Percentiles rank a stretch among this genome's conserved stretches.
phyloP scores from a whole-genome alignment of 2,888 invertebrate species.

The Cryptus armator region DNA sequence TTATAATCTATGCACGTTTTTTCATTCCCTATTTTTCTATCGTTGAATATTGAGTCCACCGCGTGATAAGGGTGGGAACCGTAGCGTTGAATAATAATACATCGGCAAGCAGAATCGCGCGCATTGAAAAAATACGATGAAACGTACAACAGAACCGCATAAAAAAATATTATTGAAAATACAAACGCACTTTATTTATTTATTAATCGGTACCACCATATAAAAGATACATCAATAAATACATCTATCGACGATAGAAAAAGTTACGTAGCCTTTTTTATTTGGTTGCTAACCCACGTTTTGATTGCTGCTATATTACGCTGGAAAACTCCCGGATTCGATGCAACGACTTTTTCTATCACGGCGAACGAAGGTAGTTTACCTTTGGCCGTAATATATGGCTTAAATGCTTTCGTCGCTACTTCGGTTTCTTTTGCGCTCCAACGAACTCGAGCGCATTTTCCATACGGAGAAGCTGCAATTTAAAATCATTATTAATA shows the following conservation, averaged over 20 bases:
- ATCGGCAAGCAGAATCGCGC: too few relatives aligned
- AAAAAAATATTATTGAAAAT: too few relatives aligned
- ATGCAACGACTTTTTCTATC: conserved; percentile 26
- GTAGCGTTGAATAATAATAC: too few relatives aligned
- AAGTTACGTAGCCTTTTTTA: conserved; percentile 13
- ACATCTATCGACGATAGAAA: neutral
- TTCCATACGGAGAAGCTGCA: conserved; percentile 55
- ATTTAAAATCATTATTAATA: conserved; percentile 11
- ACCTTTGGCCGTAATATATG: neutral
- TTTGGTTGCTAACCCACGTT: conserved; percentile 54
- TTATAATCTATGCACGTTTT: too few relatives aligned
- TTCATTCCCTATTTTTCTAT: too few relatives aligned
- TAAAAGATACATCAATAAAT: neutral
- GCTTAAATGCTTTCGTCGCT: neutral
- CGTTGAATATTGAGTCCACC: too few relatives aligned
- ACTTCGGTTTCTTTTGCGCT: conserved; percentile 12
- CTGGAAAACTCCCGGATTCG: conserved; percentile 30
- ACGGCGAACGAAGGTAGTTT: conserved; percentile 30
- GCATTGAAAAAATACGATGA: too few relatives aligned
- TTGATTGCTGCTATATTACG: conserved; percentile 48
- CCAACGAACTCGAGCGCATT: conserved; percentile 33
- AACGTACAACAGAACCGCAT: neutral
- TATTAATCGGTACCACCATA: neutral
- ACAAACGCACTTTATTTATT: neutral
- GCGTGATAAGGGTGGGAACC: too few relatives aligned